Base-by-base conservation (phyloP, 2,888 invertebrate genomes). In the Xylota segnis region DNA sequence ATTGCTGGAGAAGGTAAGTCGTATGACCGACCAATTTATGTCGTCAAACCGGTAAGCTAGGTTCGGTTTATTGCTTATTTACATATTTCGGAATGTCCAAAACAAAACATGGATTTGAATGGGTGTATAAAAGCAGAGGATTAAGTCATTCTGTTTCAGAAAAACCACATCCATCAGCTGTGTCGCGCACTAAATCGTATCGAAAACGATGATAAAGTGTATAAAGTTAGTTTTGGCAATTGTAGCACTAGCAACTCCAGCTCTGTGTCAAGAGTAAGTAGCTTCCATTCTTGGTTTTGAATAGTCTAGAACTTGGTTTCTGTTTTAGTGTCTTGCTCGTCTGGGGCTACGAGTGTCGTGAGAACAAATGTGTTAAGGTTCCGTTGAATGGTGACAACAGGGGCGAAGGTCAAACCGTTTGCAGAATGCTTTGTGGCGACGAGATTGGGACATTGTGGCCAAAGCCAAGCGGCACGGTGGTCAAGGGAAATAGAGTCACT, bases 391-490 rank as follows among this genome's bases (percentile, higher is more conserved):
- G 90, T 75, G 61, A 87, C 3, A 91, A 90, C 70, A 90, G 88
- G 40, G 91, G 92, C 2, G 90, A 92, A 2, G 91, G 92, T 86
- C 88, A 93, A 16, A 91, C 89, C 63, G 91, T 91, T 9, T 93
- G 93, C 79, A 91, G 92, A 78, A 81, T 92, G 52, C 91, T 91
- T 76, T 93, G 93, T 82, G 91, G 91, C 5, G 88, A 89, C 4
- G 90, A 90, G 9, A 10, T 93, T 91, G 93, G 93, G 91, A 27
- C 91, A 88, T 56, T 89, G 6, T 89, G 89, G 89, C 89, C 89
- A 16, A 88, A 87, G 65, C 93, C 93, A 7, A 92, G 92, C 0
- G 93, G 93, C 23, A 90, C 90, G 34, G 76, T 92, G 16, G 90
- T 90, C 12, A 45, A 92, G n/a, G 90, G 90, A 12, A 90, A 90